Evolutionary conservation across 2,113 vertebrate species (phyloP), one percentile per base, ranked within the genome.

Genomic region (Brienomyrus longianalis): DNA sequence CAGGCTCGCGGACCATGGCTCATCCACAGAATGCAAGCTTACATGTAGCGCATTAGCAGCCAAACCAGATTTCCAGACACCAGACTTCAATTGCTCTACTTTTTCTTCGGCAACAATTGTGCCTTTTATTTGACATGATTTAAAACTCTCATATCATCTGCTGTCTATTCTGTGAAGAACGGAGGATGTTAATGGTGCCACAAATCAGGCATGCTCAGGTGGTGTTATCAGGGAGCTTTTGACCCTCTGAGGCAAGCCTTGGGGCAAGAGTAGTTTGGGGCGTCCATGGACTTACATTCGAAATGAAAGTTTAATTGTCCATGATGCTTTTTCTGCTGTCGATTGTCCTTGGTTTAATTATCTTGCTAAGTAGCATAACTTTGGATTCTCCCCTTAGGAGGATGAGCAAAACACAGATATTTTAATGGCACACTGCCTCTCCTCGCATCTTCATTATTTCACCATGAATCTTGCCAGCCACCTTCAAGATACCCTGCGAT

Each of bases 321-420:
- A 80, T 43, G 66, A 90, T 91, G 90, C 56, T 43, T 86, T 77
- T 89, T 48, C 89, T 17, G 50, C 52, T 51, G 17, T 86, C 84
- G 90, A 90, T 90, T 88, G 39, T 2, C 3, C 52, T 89, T 90
- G 85, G 47, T 89, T 92, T 89, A 90, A 90, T 88, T 84, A 87
- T 56, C 50, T 86, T 90, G 5, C n/a, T 80, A 54, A 83, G 66
- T 62, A 59, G 45, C 45, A 51, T 43, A 47, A 80, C 74, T 39
- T 13, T 35, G 4, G 2, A 50, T 50, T 51, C 48, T 83, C 35
- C 51, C 48, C n/a, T 43, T 21, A 83, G 77, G 50, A 56, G 7
- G 74, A 52, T 6, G 48, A 54, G 27, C 3, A 21, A 56, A 51
- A 13, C 35, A 59, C 21, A 21, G n/a, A 39, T 83, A 21, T 89